Evolutionary conservation across 2,888 invertebrate genomes (phyloP).

Genomic region (Erpobdella octoculata): DNA sequence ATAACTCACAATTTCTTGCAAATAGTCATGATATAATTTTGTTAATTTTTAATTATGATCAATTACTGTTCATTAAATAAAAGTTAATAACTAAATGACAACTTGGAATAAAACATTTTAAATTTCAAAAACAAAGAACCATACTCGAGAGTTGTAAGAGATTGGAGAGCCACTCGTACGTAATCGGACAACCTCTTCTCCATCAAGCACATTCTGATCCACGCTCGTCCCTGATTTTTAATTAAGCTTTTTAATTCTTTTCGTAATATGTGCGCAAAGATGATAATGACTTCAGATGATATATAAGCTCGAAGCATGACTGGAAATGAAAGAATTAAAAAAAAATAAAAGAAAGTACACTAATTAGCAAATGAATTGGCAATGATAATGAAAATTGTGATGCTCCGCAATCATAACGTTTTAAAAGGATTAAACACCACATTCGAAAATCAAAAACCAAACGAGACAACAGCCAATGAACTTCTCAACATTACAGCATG

Average conservation of each 20-base stretch:
- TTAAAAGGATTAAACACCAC: too few relatives aligned
- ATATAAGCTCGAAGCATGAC: too few relatives aligned
- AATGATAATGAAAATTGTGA: too few relatives aligned
- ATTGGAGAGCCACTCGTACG: slow-evolving; percentile 39
- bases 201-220: slow-evolving; percentile 44
- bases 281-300: too few relatives aligned
- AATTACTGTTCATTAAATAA: background rate
- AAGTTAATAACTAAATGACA: background rate
- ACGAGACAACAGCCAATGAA: background rate
- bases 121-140: too few relatives aligned
- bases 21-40: background rate
- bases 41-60: background rate
- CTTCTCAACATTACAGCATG: background rate
- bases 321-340: too few relatives aligned
- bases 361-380: too few relatives aligned
- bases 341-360: too few relatives aligned
- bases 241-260: too few relatives aligned
- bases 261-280: too few relatives aligned
- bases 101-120: background rate
- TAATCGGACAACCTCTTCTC: slow-evolving; percentile 45
- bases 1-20: too few relatives aligned
- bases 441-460: background rate
- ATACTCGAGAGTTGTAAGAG: slow-evolving; percentile 31
- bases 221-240: slow-evolving; percentile 45
- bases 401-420: too few relatives aligned